Evolutionary conservation across 2,113 vertebrate genomes (phyloP).

Genomic region (Platichthys flesus): DNA sequence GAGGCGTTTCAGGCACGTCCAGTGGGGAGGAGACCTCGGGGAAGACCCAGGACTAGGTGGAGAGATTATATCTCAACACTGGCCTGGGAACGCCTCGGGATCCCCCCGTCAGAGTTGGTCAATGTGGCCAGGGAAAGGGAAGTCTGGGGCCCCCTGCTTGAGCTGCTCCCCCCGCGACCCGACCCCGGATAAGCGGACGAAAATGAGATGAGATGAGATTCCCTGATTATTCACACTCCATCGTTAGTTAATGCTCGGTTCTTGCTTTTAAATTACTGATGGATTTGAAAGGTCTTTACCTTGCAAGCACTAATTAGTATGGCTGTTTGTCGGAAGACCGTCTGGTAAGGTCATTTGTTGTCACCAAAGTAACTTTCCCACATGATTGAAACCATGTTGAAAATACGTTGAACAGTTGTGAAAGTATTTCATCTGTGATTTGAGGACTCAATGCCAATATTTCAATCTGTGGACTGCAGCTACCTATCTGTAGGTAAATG

Average conservation of each 20-base stretch:
- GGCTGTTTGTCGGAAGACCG: conserved; percentile 51
- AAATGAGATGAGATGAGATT: too few relatives aligned
- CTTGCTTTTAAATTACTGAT: conserved; percentile 61
- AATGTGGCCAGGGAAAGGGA: too few relatives aligned
- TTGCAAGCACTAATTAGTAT: conserved; percentile 58
- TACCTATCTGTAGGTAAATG: too few relatives aligned
- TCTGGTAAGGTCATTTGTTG: conserved; percentile 52
- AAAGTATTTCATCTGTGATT: background rate
- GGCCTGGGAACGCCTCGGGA: too few relatives aligned
- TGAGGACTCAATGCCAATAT: background rate
- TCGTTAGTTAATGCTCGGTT: conserved; percentile 57
- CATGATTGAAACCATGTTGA: conserved; percentile 4
- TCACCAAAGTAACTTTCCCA: conserved; percentile 28
- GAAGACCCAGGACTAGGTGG: too few relatives aligned
- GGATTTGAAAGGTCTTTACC: conserved; percentile 51
- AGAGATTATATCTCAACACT: too few relatives aligned
- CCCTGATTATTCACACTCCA: conserved; percentile 40
- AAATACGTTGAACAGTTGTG: conserved; percentile 32
- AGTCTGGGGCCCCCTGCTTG: too few relatives aligned
- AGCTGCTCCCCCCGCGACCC: too few relatives aligned
- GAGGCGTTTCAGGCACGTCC: too few relatives aligned
- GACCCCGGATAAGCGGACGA: too few relatives aligned
- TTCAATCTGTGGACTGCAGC: background rate
- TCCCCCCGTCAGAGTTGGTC: too few relatives aligned
- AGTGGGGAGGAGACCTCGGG: too few relatives aligned